Evolutionary conservation across 2,113 vertebrate species (phyloP).

Genomic region (Coregonus clupeaformis): DNA sequence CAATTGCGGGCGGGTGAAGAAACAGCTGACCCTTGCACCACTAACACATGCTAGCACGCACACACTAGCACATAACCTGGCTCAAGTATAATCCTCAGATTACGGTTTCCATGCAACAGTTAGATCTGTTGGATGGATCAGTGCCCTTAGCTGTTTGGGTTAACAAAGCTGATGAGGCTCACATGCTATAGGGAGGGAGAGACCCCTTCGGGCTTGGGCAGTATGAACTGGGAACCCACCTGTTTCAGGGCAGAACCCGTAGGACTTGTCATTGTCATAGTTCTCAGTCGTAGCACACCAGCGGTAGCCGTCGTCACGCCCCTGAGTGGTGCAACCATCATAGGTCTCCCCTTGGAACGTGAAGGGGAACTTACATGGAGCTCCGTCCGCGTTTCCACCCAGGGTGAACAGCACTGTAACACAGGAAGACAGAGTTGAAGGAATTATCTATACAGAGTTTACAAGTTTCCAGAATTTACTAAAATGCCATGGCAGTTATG

Average conservation of each 20-base stretch:
- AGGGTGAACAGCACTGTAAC: slow-evolving; percentile 88
- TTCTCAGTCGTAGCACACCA: slow-evolving; percentile 96
- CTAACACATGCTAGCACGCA: not conserved
- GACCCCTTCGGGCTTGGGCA: not conserved
- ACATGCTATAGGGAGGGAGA: not conserved
- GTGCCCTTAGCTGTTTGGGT: not conserved
- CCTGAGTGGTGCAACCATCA: slow-evolving; percentile 87
- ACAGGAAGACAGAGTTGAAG: slow-evolving; percentile 9
- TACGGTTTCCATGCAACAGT: not conserved
- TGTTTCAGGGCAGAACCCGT: slow-evolving; percentile 95
- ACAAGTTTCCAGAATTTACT: slow-evolving; percentile 37
- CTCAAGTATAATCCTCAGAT: not conserved
- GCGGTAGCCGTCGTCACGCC: slow-evolving; percentile 91
- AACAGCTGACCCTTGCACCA: not conserved
- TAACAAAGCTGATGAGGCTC: too few species aligned
- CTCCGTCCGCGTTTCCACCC: slow-evolving; percentile 87
- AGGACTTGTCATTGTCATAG: slow-evolving; percentile 90
- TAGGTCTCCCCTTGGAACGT: slow-evolving; percentile 87
- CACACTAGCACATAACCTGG: not conserved
- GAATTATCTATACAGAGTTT: not conserved
- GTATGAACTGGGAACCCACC: slow-evolving; percentile 65
- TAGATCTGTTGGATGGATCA: not conserved
- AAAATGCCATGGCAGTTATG: slow-evolving; percentile 19
- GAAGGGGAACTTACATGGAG: slow-evolving; percentile 95
- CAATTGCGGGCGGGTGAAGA: too few species aligned